Base-by-base conservation (phyloP, 1,140 invertebrate genomes). In the Drosophila quadrilineata region DNA sequence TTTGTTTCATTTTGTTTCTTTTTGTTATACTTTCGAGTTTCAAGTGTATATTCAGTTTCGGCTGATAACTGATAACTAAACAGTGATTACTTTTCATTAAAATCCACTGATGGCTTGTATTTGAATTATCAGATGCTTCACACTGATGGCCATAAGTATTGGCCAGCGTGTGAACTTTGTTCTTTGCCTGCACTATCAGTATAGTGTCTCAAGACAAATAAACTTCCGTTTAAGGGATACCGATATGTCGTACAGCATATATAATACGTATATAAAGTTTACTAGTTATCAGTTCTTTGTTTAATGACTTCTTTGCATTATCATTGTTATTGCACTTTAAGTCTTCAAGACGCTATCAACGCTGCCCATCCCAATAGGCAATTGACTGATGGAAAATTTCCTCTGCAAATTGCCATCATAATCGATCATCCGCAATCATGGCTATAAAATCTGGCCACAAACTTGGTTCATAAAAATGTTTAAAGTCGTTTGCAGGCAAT, bases 371-470 rank as follows among this genome's bases (percentile, higher is more conserved):
- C 50, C 33, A 6, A 14, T 16, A 33, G 31, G 12, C 31, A 14
- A 5, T 0, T 6, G 14, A 12, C 29, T 21, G 9, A 45, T 45
- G 53, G 53, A 56, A 56, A 56, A 22, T 43, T 56, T 56, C 28
- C 40, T 56, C 22, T 12, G 22, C 21, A 2, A 19, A 56, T 45
- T 45, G 40, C 53, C 40, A 22, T 16, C 40, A 24, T 45, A 45
- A 56, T 56, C 38, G 53, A 56, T 56, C 53, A 45, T 45, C 26
- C 38, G 31, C 38, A 54, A 54, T 54, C 50, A 43, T 38, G 2
- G 50, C 26, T 14, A 54, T 31, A 54, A 54, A 46, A 46, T 46
- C 28, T 10, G 12, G 24, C 16, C 8, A 53, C 36, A 29, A 6
- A 50, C n/a, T 16, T 10, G 12, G 16, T 35, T 35, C 6, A 14